A percentile compares a stretch with the other conserved stretches of the same genome.
phyloP scores from a whole-genome alignment of 2,888 invertebrate species.

The Acrobasis suavella region DNA sequence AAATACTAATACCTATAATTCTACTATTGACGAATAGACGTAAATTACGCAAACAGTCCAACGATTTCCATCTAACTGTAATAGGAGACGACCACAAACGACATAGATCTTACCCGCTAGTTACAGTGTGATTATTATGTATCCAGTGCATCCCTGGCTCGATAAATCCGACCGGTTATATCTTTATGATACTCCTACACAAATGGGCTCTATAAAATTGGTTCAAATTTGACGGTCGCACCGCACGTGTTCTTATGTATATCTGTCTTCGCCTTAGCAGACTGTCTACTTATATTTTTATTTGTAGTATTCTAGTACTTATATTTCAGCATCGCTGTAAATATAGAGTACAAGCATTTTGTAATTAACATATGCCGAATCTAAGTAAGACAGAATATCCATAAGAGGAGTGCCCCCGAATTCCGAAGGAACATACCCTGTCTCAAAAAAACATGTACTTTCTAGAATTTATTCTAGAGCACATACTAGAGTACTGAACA shows the following conservation, averaged over 20 bases:
- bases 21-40: not conserved
- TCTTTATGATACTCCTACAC: constrained; percentile 14
- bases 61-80: constrained; percentile 57
- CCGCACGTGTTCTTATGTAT: not conserved
- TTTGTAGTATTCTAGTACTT: too few species aligned
- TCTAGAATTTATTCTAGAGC: too few species aligned
- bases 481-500: too few species aligned
- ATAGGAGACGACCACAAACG: constrained; percentile 68
- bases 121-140: constrained; percentile 50
- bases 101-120: constrained; percentile 53
- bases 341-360: too few species aligned
- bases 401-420: too few species aligned
- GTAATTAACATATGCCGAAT: too few species aligned
- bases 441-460: too few species aligned
- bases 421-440: too few species aligned
- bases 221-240: not conserved
- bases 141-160: constrained; percentile 51
- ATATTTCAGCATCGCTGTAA: too few species aligned
- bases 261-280: too few species aligned
- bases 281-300: too few species aligned
- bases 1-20: not conserved
- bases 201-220: not conserved
- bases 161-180: constrained; percentile 38
- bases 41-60: constrained; percentile 14
- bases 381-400: too few species aligned